phyloP scores from a whole-genome alignment of 2,888 invertebrate genomes.

The Augiades crinisus region DNA sequence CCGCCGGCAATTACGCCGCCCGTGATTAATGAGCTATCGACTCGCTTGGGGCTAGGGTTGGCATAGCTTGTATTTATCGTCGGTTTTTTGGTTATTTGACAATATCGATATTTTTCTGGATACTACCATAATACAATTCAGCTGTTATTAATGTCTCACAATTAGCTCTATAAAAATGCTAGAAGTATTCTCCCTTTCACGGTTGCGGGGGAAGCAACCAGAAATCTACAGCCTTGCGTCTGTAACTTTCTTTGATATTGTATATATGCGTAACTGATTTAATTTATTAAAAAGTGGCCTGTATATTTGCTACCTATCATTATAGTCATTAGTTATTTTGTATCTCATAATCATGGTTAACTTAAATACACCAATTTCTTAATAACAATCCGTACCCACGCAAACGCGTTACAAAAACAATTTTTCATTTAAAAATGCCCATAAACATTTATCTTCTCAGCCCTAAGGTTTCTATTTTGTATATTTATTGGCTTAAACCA shows the following conservation, averaged over 20 bases:
- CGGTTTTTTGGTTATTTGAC: background rate
- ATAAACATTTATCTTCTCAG: constrained; percentile 25
- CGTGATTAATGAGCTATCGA: constrained; percentile 77
- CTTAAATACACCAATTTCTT: constrained; percentile 16
- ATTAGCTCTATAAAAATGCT: too few relatives aligned
- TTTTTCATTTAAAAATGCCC: constrained; percentile 22
- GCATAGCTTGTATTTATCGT: constrained; percentile 27
- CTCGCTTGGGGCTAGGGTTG: constrained; percentile 47
- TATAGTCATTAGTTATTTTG: too few relatives aligned
- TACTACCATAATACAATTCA: too few relatives aligned
- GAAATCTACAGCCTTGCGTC: too few relatives aligned
- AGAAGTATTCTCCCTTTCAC: too few relatives aligned
- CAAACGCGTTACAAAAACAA: constrained; percentile 18
- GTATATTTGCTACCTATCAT: too few relatives aligned
- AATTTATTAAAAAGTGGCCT: too few relatives aligned
- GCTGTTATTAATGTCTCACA: too few relatives aligned
- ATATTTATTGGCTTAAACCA: constrained; percentile 8
- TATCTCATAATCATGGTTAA: too few relatives aligned
- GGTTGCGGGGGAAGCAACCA: too few relatives aligned
- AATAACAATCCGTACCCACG: background rate
- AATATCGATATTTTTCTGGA: background rate
- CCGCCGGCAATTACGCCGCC: constrained; percentile 62
- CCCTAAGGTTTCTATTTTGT: constrained; percentile 18
- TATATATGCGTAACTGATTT: too few relatives aligned
- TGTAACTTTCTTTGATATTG: background rate